phyloP scores from a whole-genome alignment of 2,888 invertebrate genomes.

The Caenorhabditis drosophilae region DNA sequence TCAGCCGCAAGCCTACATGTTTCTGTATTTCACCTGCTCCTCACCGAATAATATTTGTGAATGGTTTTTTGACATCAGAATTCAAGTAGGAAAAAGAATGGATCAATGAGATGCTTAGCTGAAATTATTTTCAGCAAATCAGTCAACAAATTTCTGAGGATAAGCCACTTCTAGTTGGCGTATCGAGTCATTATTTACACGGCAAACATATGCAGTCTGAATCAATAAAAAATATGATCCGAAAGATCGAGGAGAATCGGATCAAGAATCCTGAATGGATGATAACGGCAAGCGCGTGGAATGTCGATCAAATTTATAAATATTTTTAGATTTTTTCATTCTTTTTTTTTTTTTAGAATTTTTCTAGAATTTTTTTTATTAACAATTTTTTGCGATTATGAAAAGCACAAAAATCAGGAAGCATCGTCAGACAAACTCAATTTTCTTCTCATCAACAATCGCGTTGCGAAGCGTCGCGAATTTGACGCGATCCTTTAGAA shows the following conservation, averaged over 20 bases:
- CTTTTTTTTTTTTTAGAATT: background rate
- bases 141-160: slow-evolving; percentile 19
- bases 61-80: slow-evolving; percentile 41
- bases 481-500: slow-evolving; percentile 39
- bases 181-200: slow-evolving; percentile 47
- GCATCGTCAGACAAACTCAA: background rate
- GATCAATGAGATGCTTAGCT: background rate
- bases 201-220: slow-evolving; percentile 48
- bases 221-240: slow-evolving; percentile 34
- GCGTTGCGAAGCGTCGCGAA: slow-evolving; percentile 39
- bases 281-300: slow-evolving; percentile 54
- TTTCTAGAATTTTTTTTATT: background rate
- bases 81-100: slow-evolving; percentile 20
- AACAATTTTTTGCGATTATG: background rate
- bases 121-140: slow-evolving; percentile 15
- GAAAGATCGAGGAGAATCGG: slow-evolving; percentile 30
- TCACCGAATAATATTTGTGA: slow-evolving; percentile 30
- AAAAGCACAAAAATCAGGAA: background rate
- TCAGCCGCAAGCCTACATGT: slow-evolving; percentile 34
- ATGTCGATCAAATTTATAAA: slow-evolving; percentile 51
- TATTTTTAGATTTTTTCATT: slow-evolving; percentile 23
- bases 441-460: slow-evolving; percentile 15
- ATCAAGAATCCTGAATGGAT: slow-evolving; percentile 41
- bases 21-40: slow-evolving; percentile 47
- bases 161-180: slow-evolving; percentile 40